Base-by-base conservation (phyloP, 2,113 vertebrate species). In the Pedionomus torquatus region DNA sequence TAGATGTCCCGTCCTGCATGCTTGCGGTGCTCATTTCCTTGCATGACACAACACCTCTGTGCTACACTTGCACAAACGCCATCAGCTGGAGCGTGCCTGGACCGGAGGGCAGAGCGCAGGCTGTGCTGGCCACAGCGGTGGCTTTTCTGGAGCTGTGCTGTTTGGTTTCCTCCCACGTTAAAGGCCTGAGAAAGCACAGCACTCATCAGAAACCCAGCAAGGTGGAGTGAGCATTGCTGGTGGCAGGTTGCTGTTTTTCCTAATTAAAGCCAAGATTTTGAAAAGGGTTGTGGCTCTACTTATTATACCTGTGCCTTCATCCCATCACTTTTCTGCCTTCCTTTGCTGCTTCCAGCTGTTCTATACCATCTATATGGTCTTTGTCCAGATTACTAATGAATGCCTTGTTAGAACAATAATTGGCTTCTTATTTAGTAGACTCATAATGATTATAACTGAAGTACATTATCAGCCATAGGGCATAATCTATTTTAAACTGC, bases 381-480 rank as follows among this genome's bases (percentile, higher is more conserved):
- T 85, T 71, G 55, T 83, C 88, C 51, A 81, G 58, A 55, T 75
- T 68, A 78, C 52, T 90, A 95, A 90, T 82, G 61, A 92, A 57
- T 79, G 64, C 49, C 89, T 95, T 60, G 52, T 95, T 84, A 84
- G 52, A 82, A 68, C 88, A 87, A 41, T 84, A 96, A 93, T 89
- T 97, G 72, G 52, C 46, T 84, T 91, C 75, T 96, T 93, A 96
- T 95, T 92, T 93, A 93, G 94, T 35, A 89, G 77, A 17, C 44
- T 76, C 89, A 65, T 75, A 69, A 82, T 54, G 76, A 49, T 82
- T 82, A 46, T 57, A 66, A 71, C 88, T 51, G 37, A 83, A 94
- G 65, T 61, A 81, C 21, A 19, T 84, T 87, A 30, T 35, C 92
- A 95, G 72, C 92, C 90, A 84, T 39, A 87, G 72, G 74, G 69